Conservation (phyloP, 2,888 invertebrate genomes). For the Idaea biselata region DNA sequence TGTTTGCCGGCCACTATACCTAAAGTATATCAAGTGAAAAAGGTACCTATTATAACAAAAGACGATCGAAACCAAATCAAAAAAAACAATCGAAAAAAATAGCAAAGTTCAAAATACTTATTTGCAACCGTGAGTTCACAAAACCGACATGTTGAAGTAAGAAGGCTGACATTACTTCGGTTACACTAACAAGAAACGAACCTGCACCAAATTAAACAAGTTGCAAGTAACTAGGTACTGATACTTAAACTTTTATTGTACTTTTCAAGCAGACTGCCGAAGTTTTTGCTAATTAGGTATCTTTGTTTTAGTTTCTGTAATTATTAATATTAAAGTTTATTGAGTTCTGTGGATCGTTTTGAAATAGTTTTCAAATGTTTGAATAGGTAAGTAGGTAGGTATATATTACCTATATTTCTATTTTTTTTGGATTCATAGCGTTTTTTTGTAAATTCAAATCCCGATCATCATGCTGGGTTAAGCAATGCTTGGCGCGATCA, state of each 20-base stretch:
- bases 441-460: no score
- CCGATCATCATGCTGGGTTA: no score
- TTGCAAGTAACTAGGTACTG: constrained; percentile 20
- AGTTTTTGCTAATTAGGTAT: not conserved
- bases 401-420: no score
- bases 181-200: constrained; percentile 37
- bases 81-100: not conserved
- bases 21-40: no score
- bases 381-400: no score
- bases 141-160: constrained; percentile 17
- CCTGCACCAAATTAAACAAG: constrained; percentile 40
- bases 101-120: not conserved
- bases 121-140: constrained; percentile 17
- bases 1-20: no score
- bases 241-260: constrained; percentile 17
- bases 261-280: not conserved
- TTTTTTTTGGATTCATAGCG: no score
- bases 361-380: no score
- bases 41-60: not conserved
- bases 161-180: constrained; percentile 26
- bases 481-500: no score
- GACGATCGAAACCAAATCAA: no score
- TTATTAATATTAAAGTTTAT: no score
- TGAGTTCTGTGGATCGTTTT: no score
- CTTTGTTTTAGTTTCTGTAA: not conserved